A percentile compares a stretch with the other conserved stretches of the same genome.
Conservation (phyloP, 2,888 invertebrate species). For the Melieria picta region DNA sequence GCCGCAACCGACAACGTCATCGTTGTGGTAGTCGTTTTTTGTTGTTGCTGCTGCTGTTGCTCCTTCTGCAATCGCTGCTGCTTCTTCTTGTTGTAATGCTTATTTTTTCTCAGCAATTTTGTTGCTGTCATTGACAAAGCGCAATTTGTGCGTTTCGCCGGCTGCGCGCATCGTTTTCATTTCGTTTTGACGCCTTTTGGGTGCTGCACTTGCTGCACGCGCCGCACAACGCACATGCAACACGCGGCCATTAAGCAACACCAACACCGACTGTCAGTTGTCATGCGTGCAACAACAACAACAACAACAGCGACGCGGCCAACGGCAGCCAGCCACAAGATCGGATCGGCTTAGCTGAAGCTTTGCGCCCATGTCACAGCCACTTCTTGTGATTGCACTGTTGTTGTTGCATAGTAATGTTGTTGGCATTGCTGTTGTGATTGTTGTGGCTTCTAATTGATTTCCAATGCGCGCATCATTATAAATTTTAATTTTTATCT, state of each 20-base stretch:
- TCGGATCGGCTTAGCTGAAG: neutral
- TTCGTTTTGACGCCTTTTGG: too few relatives aligned
- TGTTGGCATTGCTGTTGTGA: slow-evolving; percentile 23
- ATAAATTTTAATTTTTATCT: slow-evolving; percentile 45
- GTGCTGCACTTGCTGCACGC: too few relatives aligned
- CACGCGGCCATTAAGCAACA: too few relatives aligned
- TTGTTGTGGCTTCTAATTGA: slow-evolving; percentile 42
- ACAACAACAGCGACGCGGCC: too few relatives aligned
- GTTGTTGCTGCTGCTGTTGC: neutral
- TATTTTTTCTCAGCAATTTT: slow-evolving; percentile 23
- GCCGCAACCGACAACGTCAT: neutral
- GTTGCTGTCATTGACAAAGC: slow-evolving; percentile 29
- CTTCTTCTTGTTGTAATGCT: neutral
- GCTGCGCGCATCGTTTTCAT: too few relatives aligned
- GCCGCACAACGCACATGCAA: too few relatives aligned
- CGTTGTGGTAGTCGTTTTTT: neutral
- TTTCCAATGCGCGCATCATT: slow-evolving; percentile 42
- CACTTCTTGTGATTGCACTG: neutral
- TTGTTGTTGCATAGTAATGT: slow-evolving; percentile 3
- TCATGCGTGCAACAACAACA: too few relatives aligned
- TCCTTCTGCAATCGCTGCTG: neutral
- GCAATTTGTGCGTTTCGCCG: slow-evolving; percentile 14
- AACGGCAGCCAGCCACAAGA: too few relatives aligned
- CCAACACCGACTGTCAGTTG: too few relatives aligned
- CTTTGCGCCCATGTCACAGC: neutral